A percentile compares a stretch with the other conserved stretches of the same genome.
Conservation (phyloP, 2,797 vertebrate genomes). For the Falco peregrinus region DNA sequence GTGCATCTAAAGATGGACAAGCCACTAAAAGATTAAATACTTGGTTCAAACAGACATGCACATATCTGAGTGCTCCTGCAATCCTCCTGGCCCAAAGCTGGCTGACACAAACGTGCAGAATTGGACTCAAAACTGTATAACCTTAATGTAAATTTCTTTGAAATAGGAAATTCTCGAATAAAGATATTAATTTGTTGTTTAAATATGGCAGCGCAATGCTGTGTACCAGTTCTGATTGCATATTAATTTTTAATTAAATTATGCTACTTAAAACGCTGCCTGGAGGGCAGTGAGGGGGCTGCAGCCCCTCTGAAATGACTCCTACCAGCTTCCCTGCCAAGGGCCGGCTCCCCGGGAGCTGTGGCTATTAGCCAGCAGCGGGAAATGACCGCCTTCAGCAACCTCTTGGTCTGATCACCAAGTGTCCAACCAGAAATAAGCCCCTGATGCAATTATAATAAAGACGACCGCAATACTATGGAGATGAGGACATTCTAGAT, state of each 20-base stretch:
- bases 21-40: neutral
- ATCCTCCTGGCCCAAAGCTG: neutral
- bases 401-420: neutral
- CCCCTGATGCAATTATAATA: neutral
- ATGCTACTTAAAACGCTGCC: neutral
- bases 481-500: neutral
- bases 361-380: neutral
- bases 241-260: conserved; percentile 16
- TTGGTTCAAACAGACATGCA: neutral
- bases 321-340: neutral
- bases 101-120: neutral
- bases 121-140: neutral
- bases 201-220: neutral
- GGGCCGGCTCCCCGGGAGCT: neutral
- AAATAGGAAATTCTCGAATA: neutral
- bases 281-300: neutral
- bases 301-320: neutral
- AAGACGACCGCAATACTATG: neutral
- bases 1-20: neutral
- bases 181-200: neutral
- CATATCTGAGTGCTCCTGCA: neutral
- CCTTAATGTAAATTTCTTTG: neutral
- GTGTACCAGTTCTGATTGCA: neutral
- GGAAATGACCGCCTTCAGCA: neutral
- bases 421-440: neutral